These are phyloP conservation scores for Altica lythri DNA, from an alignment of 2,888 invertebrate species.

Conservation along the genomic window DNA sequence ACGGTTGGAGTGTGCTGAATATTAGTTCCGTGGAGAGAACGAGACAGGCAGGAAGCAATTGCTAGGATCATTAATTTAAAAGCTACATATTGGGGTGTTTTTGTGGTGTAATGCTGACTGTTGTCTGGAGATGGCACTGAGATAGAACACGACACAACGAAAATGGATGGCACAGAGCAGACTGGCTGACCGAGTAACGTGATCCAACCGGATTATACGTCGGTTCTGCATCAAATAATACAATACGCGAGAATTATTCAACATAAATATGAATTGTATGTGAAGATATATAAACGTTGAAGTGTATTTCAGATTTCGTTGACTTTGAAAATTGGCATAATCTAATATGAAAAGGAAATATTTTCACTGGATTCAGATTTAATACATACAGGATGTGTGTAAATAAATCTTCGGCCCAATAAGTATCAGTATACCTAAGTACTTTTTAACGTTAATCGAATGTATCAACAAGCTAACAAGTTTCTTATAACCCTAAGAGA, in stretches of 20 bases:
- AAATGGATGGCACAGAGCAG: constrained; percentile 53
- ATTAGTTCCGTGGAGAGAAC: constrained; percentile 51
- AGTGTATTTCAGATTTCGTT: background rate
- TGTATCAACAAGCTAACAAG: too few species aligned
- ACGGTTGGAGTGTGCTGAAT: constrained; percentile 49
- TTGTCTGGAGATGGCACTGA: constrained; percentile 60
- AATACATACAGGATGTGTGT: too few species aligned
- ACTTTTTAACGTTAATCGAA: too few species aligned
- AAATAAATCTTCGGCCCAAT: too few species aligned
- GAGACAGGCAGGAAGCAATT: constrained; percentile 56
- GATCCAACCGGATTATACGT: constrained; percentile 27
- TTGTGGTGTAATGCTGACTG: constrained; percentile 59
- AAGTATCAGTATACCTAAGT: too few species aligned
- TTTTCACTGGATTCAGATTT: background rate
- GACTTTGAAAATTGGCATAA: background rate
- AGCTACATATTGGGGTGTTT: constrained; percentile 59
- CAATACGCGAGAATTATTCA: constrained; percentile 14
- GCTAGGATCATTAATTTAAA: constrained; percentile 58
- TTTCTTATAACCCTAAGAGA: too few species aligned
- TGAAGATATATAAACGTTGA: background rate
- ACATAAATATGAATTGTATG: constrained; percentile 20
- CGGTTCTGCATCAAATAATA: constrained; percentile 31
- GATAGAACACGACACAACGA: constrained; percentile 58
- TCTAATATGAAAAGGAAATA: background rate
- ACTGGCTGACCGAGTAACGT: constrained; percentile 44